Conservation (phyloP, 2,888 invertebrate genomes). For the Bunonema sp. region DNA sequence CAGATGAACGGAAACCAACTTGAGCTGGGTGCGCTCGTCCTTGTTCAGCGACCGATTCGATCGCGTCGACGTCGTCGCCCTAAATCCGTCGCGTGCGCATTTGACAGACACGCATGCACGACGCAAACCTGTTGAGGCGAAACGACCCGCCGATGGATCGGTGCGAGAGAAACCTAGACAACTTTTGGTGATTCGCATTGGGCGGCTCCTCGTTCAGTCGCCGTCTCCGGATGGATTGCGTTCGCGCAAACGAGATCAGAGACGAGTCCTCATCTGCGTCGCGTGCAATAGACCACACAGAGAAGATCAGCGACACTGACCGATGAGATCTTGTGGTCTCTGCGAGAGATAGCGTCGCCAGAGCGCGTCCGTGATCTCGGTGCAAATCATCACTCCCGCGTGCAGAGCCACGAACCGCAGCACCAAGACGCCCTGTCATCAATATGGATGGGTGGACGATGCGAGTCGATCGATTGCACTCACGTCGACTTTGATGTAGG, state of each 20-base stretch:
- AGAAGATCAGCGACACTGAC: background rate
- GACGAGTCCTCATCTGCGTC: conserved; percentile 35
- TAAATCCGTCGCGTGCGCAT: background rate
- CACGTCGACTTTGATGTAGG: conserved; percentile 30
- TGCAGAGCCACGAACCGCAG: conserved; percentile 42
- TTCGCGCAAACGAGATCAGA: conserved; percentile 35
- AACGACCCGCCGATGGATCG: too few species aligned
- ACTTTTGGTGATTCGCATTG: too few species aligned
- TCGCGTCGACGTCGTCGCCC: background rate
- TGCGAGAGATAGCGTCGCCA: conserved; percentile 23
- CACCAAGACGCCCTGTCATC: conserved; percentile 26
- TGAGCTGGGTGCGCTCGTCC: too few species aligned
- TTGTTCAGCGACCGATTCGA: background rate
- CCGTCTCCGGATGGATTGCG: conserved; percentile 16
- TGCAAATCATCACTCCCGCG: conserved; percentile 44
- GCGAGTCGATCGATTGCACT: background rate
- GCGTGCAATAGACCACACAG: background rate
- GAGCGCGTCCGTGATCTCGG: conserved; percentile 41
- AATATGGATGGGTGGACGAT: background rate
- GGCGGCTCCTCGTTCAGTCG: too few species aligned
- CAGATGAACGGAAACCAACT: too few species aligned
- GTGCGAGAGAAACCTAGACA: too few species aligned
- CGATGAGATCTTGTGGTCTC: conserved; percentile 4
- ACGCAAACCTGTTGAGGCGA: background rate
- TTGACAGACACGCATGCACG: background rate